Base-by-base conservation (phyloP, 2,888 invertebrate species). In the Ecliptopera silaceata region DNA sequence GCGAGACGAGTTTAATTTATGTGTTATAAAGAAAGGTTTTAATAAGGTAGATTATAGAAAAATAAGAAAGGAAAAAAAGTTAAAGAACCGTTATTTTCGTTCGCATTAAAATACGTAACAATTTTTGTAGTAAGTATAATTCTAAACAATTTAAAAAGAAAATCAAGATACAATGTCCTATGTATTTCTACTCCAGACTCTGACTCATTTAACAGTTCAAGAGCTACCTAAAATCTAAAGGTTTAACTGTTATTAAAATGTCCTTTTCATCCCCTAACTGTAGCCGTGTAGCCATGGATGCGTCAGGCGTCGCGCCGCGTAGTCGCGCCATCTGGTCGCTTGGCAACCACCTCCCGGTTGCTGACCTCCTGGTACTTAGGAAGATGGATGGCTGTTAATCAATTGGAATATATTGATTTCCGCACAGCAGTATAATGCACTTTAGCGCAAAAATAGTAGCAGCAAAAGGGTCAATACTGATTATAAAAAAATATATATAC, bases 271-370 rank as follows among this genome's bases (percentile, higher is more conserved):
- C 43, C 52, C 32, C 39, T n/a, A 15, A 4, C 53, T 38, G 45
- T 49, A 29, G 45, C 45, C 38, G 45, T 50, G 42, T 53, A 54
- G 38, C 50, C 58, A 54, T 41, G 71, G 22, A 66, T 75, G 80
- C 76, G 76, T 79, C 82, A 80, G 66, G 68, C 61, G 79, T 67
- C 82, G 74, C 73, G 86, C 70, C 86, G 66, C 64, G 63, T 56
- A 65, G 82, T 75, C 80, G 75, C 79, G 86, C 70, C 79, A 78
- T 75, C 72, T 70, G 70, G 78, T 66, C 75, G 78, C 75, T 68
- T 71, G 70, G 70, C 71, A 60, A 68, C 62, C 72, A 75, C 67
- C 70, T 73, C 68, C 67, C 61, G 59, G 74, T 79, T 69, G 71
- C 72, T 79, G 79, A 81, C 79, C 82, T 72, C 72, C 66, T 70